Evolutionary conservation across 2,888 invertebrate genomes (phyloP), one percentile per base, ranked within the genome.

Genomic region (Dryadula phaetusa): DNA sequence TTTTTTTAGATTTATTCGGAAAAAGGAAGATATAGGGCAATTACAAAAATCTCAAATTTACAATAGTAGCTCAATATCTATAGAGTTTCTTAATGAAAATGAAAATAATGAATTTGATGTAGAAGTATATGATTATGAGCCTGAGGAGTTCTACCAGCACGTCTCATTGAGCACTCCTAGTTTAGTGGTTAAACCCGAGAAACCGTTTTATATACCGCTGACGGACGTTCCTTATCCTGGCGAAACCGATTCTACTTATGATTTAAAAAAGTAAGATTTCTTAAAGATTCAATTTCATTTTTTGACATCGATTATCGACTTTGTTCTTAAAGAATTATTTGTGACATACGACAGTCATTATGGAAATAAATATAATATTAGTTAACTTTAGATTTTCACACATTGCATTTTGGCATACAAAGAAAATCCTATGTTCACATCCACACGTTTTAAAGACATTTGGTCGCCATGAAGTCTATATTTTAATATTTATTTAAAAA

Each of bases 201-300:
- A 69, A 58, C 86, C 82, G 0, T 89, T 66, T 71, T 91, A 87
- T 62, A 71, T 92, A 68, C 80, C 89, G 1, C 71, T 90, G 0
- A 88, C 89, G 7, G 90, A 92, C 70, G 87, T 91, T 0, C 83
- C 81, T 1, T 90, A 90, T 67, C 89, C 89, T 1, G 88, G 81
- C 20, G 92, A 92, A 74, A 76, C 81, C 8, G 84, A 84, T 71
- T 92, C 92, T 0, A 80, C 79, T 16, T 89, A 79, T 71, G 82
- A 92, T 75, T 76, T 92, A 28, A 87, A 83, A 75, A 90, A 86
- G 92, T 90, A 63, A 62, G 72, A 1, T 40, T 22, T 18, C n/a
- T n/a, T n/a, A n/a, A n/a, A n/a, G n/a, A n/a, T n/a, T n/a, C n/a
- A n/a, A n/a, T n/a, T n/a, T n/a, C n/a, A n/a, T n/a, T n/a, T n/a